These are phyloP conservation scores for Rhizoglyphus robini DNA, from an alignment of 1,140 invertebrate genomes.

Conservation along the genomic window DNA sequence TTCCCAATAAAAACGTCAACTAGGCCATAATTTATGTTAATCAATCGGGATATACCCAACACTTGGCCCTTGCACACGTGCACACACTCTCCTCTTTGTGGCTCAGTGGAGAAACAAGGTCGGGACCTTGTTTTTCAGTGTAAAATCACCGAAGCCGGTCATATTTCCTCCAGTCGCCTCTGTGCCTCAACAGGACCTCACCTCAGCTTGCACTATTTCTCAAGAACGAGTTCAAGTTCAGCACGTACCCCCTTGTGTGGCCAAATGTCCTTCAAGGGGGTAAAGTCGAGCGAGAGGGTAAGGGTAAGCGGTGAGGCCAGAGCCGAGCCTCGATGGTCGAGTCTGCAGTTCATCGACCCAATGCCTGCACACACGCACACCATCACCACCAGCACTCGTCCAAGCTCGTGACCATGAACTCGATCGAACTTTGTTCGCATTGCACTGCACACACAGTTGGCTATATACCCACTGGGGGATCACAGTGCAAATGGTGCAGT, in stretches of 20 bases:
- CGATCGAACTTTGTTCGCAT: not conserved
- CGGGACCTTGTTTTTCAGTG: no score
- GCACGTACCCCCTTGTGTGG: no score
- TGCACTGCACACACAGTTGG: not conserved
- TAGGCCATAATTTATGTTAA: not conserved
- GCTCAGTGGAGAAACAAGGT: not conserved
- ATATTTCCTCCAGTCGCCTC: no score
- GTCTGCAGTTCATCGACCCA: constrained; percentile 8
- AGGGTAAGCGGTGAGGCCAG: not conserved
- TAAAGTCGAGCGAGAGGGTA: not conserved
- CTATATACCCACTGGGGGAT: no score
- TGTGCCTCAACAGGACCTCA: not conserved
- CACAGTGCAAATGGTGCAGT: no score
- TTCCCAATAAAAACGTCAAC: constrained; percentile 10
- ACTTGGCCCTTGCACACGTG: no score
- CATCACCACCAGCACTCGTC: no score
- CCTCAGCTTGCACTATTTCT: not conserved
- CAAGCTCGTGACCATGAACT: not conserved
- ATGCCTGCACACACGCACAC: no score
- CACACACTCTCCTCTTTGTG: no score
- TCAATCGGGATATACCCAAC: no score
- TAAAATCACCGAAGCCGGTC: no score
- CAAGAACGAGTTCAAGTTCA: not conserved
- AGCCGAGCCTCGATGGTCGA: not conserved
- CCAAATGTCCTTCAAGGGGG: not conserved